Conservation (phyloP, 2,113 vertebrate genomes). For the Alethe castanea region DNA sequence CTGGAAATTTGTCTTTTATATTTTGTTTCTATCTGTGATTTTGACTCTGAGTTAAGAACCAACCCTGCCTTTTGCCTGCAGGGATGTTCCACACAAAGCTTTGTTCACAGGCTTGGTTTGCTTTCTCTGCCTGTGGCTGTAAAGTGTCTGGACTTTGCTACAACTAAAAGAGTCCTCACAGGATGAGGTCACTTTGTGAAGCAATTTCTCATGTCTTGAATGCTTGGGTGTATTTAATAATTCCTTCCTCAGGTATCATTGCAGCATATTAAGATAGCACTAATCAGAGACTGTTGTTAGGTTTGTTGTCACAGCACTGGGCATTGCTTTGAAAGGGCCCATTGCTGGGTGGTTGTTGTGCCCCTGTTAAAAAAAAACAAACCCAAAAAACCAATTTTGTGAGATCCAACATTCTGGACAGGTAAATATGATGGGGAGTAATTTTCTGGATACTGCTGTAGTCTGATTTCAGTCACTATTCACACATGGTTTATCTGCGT, state of each 20-base stretch:
- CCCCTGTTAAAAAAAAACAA: too few relatives aligned
- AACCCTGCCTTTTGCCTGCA: background rate
- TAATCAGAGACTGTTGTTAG: background rate
- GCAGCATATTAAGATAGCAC: background rate
- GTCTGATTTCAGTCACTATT: background rate
- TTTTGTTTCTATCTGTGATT: background rate
- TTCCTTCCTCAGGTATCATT: background rate
- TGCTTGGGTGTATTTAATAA: background rate
- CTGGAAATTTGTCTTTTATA: background rate
- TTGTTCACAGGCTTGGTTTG: background rate
- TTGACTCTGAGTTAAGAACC: background rate
- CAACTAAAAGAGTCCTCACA: background rate
- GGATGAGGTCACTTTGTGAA: background rate
- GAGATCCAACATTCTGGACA: background rate
- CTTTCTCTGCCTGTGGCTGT: background rate
- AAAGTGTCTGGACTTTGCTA: background rate
- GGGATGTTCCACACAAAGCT: background rate
- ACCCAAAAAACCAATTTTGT: background rate
- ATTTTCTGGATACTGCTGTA: background rate
- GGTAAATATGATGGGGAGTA: background rate
- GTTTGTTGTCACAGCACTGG: rapidly evolving
- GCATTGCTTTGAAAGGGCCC: background rate
- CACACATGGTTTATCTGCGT: rapidly evolving
- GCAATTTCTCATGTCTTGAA: background rate
- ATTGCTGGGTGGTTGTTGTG: background rate